phyloP scores from a whole-genome alignment of 2,113 vertebrate genomes.

The Pseudopodoces humilis region DNA sequence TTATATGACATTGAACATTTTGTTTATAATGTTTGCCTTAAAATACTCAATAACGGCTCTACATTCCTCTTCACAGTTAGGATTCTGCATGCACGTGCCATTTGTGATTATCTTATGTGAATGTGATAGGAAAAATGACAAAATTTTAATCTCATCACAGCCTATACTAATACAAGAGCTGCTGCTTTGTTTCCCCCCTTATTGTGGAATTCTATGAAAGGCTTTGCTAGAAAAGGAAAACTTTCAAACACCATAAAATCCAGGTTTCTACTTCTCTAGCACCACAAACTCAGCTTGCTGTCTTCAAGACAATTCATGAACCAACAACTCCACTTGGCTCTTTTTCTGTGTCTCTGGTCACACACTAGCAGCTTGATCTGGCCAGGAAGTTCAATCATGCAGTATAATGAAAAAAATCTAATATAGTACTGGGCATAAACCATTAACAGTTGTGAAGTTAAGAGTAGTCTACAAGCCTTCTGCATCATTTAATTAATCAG shows the following conservation, averaged over 20 bases:
- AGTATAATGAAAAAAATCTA: not conserved
- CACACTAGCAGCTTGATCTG: not conserved
- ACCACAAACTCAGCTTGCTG: not conserved
- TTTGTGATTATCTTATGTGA: not conserved
- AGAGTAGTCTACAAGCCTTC: not conserved
- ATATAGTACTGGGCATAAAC: not conserved
- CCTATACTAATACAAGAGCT: not conserved
- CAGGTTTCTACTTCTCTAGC: not conserved
- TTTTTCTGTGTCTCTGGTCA: not conserved
- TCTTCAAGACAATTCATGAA: not conserved
- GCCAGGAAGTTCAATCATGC: not conserved
- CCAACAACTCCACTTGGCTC: not conserved
- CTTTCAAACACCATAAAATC: not conserved
- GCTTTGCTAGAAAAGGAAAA: not conserved
- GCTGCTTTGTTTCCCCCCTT: not conserved
- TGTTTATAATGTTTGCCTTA: not conserved
- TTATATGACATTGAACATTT: not conserved
- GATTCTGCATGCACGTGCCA: not conserved
- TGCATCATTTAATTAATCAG: not conserved
- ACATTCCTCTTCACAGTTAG: not conserved
- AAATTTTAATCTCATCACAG: not conserved
- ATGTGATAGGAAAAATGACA: not conserved
- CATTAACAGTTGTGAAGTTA: not conserved
- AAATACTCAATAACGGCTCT: not conserved
- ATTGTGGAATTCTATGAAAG: not conserved